A percentile compares a stretch with the other conserved stretches of the same genome.
phyloP scores from a whole-genome alignment of 2,888 invertebrate species.

The Acanthopleura granulata region DNA sequence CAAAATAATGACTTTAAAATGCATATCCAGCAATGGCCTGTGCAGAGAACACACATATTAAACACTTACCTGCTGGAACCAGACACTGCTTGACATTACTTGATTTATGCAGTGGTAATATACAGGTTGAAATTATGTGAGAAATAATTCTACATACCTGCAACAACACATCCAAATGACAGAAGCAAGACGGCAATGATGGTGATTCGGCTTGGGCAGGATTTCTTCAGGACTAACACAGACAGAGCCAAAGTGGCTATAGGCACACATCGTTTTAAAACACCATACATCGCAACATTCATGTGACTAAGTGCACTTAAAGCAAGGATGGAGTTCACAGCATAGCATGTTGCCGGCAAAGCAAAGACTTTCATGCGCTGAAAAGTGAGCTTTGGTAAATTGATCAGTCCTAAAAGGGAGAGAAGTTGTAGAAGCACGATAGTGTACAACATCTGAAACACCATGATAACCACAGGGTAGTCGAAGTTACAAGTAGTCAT shows the following conservation, averaged over 20 bases:
- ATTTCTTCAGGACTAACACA: slow-evolving; percentile 66
- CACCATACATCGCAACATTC: slow-evolving; percentile 73
- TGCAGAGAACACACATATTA: no score
- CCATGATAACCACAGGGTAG: slow-evolving; percentile 72
- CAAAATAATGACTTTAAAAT: no score
- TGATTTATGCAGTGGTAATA: no score
- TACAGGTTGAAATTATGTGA: no score
- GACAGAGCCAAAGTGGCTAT: slow-evolving; percentile 69
- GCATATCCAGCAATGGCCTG: no score
- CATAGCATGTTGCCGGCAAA: slow-evolving; percentile 71
- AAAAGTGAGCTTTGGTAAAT: slow-evolving; percentile 67
- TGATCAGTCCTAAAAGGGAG: slow-evolving; percentile 51
- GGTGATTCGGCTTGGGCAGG: slow-evolving; percentile 56
- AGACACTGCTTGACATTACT: no score
- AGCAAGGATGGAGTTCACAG: slow-evolving; percentile 70
- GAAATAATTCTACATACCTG: slow-evolving; percentile 57
- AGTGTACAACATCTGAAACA: slow-evolving; percentile 71
- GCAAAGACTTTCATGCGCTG: slow-evolving; percentile 69
- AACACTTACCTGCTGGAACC: no score
- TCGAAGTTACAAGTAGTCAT: slow-evolving; percentile 70
- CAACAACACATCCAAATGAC: slow-evolving; percentile 69
- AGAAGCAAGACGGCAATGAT: slow-evolving; percentile 65
- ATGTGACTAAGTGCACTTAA: slow-evolving; percentile 72
- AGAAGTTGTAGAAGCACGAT: slow-evolving; percentile 67
- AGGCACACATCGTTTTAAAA: slow-evolving; percentile 72